Conservation (phyloP, 2,797 vertebrate genomes). For the Nasua narica region DNA sequence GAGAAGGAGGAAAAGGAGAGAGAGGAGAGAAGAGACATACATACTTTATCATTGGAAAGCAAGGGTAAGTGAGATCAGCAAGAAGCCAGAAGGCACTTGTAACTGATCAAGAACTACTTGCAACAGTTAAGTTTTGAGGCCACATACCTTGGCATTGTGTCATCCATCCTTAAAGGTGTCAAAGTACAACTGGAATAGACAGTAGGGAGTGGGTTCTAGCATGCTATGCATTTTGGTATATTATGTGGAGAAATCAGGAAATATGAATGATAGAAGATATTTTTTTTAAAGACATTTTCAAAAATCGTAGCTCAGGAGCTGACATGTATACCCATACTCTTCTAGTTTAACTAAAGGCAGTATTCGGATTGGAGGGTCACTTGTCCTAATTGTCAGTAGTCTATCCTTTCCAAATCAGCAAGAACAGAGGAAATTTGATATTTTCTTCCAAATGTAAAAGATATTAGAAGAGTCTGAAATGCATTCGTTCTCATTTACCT, state of each 20-base stretch:
- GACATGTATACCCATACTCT: background rate
- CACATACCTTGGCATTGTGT: background rate
- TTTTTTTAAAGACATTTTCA: conserved; percentile 9
- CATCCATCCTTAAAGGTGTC: background rate
- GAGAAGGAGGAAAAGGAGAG: background rate
- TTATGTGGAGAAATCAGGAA: background rate
- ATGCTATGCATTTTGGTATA: background rate
- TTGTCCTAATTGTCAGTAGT: background rate
- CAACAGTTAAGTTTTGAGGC: background rate
- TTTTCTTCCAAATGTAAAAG: conserved; percentile 8
- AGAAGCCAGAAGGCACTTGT: background rate
- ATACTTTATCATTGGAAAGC: background rate
- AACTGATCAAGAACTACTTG: background rate
- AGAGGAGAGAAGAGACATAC: background rate
- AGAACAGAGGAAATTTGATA: background rate
- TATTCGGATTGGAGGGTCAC: background rate
- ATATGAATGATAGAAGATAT: background rate
- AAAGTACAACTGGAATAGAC: background rate
- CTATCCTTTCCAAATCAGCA: background rate
- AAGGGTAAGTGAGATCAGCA: background rate
- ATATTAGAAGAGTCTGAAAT: background rate
- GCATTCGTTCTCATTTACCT: background rate
- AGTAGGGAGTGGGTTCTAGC: background rate
- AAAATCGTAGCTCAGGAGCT: background rate
- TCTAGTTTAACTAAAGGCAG: background rate